phyloP scores from a whole-genome alignment of 1,140 invertebrate species.

The Listronotus oregonensis region DNA sequence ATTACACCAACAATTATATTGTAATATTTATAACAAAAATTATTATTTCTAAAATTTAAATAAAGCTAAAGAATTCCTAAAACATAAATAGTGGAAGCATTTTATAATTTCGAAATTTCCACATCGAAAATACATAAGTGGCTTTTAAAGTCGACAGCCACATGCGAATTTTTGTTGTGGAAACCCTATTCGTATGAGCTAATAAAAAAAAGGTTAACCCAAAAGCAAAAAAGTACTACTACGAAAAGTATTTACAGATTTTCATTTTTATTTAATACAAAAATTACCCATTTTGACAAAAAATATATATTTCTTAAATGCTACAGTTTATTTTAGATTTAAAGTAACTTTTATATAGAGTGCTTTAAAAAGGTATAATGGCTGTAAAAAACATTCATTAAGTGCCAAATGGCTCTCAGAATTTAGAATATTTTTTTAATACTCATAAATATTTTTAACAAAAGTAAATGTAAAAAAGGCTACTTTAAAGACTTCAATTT shows the following conservation, averaged over 20 bases:
- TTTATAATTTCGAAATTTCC: constrained; percentile 32
- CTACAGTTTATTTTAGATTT: constrained; percentile 7
- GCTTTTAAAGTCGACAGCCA: background rate
- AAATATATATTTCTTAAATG: constrained; percentile 29
- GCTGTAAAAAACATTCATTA: no score
- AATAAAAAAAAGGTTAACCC: constrained; percentile 45
- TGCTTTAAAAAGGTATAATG: no score
- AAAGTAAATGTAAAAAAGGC: no score
- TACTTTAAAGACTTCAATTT: no score
- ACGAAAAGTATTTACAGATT: constrained; percentile 43
- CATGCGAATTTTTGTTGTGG: constrained; percentile 31
- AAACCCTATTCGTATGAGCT: constrained; percentile 27
- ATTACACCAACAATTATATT: constrained; percentile 58
- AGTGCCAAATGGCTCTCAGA: no score
- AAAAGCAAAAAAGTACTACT: constrained; percentile 42
- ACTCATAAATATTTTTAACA: no score
- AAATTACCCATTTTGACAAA: constrained; percentile 41
- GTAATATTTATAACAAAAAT: constrained; percentile 56
- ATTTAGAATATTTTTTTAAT: no score
- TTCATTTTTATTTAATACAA: constrained; percentile 18
- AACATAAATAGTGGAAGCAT: constrained; percentile 51
- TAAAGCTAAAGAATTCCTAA: constrained; percentile 50
- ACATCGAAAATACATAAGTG: constrained; percentile 1
- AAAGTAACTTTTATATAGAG: no score
- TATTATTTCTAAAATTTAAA: constrained; percentile 53